Evolutionary conservation across 2,888 invertebrate genomes (phyloP), one percentile per base, ranked within the genome.

Genomic region (Octonoba sinensis): DNA sequence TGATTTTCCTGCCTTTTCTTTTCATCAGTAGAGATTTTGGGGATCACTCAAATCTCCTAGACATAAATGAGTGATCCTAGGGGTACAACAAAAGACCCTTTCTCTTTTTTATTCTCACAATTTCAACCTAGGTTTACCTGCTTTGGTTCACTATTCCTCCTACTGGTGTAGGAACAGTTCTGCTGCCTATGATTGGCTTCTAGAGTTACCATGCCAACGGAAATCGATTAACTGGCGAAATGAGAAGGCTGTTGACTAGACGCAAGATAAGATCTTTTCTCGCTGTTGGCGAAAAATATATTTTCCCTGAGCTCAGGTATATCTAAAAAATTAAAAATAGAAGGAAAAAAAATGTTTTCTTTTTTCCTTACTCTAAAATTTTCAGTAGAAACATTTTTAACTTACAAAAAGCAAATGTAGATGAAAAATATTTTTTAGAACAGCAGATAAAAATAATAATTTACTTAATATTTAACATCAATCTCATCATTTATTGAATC

Each of bases 141-240:
- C 36, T 36, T 36, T 36, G 36, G 36, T 8, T 36, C 49, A 46
- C 22, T 16, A 24, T 59, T 62, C 75, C 46, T 24, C 56, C 76
- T 70, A 71, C 70, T 65, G 47, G 71, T 71, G 72, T 51, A 66
- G 71, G 72, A 72, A 79, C 78, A 72, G 78, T 72, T 66, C 78
- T 66, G 18, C 59, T 54, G 72, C 67, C 66, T 69, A 79, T 73
- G 79, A 79, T 79, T 79, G 79, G 79, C 79, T 79, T 79, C 66
- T 54, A 73, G 67, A 67, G 79, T 79, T 79, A 47, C 73, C 67
- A 79, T 79, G 79, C 51, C 67, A 62, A 79, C 79, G 54, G 22
- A 67, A 67, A 79, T 79, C 79, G 79, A 79, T 79, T 73, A 79
- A 73, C 79, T 60, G 56, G 59, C 62, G 60, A 60, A 60, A 60